Evolutionary conservation across 2,888 invertebrate species (phyloP).

Genomic region (Cheilosia pagana): DNA sequence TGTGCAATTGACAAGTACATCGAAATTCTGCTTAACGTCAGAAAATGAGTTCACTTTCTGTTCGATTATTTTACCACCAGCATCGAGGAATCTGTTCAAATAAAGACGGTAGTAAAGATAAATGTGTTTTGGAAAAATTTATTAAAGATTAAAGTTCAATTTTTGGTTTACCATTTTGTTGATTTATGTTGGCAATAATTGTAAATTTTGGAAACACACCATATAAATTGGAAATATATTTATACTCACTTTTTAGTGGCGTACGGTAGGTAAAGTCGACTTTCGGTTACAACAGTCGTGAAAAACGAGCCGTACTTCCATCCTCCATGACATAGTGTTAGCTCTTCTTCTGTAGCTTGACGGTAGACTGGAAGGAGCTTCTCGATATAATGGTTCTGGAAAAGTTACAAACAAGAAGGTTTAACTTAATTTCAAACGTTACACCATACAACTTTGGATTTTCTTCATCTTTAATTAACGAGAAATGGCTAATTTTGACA

Average conservation of each 20-base stretch:
- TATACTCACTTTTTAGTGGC: conserved; percentile 86
- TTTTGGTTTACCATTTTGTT: neutral
- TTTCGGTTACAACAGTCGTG: conserved; percentile 91
- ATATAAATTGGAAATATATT: neutral
- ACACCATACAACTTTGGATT: no score
- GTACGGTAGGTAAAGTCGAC: conserved; percentile 91
- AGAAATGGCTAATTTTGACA: no score
- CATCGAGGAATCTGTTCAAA: conserved; percentile 84
- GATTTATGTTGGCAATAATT: neutral
- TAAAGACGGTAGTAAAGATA: neutral
- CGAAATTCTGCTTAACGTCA: conserved; percentile 86
- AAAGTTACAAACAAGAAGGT: neutral
- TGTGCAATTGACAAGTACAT: conserved; percentile 93
- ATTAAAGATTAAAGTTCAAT: neutral
- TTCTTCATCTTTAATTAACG: no score
- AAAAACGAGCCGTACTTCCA: conserved; percentile 94
- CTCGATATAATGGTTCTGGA: conserved; percentile 91
- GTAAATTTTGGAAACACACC: neutral
- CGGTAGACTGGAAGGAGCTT: conserved; percentile 90
- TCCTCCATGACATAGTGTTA: conserved; percentile 88
- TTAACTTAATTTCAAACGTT: no score
- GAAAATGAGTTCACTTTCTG: conserved; percentile 86
- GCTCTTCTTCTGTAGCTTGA: conserved; percentile 88
- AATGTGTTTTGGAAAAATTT: neutral
- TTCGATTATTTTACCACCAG: conserved; percentile 87